A percentile compares a stretch with the other conserved stretches of the same genome.
phyloP scores from a whole-genome alignment of 2,113 vertebrate genomes.

The Nycticorax nycticorax region DNA sequence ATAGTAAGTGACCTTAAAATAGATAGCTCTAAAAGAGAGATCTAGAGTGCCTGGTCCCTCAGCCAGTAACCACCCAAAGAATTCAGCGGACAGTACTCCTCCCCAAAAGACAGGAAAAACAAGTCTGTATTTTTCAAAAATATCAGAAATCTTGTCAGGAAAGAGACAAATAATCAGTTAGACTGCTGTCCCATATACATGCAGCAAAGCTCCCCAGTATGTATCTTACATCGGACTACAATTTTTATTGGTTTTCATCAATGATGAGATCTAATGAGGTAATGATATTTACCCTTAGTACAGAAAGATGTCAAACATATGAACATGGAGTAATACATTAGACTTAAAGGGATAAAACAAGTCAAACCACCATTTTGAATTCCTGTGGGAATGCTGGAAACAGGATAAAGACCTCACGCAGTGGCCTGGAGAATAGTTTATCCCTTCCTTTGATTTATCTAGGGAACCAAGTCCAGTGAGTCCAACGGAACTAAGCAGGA shows the following conservation, averaged over 20 bases:
- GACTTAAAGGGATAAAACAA: not conserved
- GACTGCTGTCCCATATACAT: not conserved
- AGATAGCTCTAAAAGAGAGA: not conserved
- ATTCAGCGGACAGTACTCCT: not conserved
- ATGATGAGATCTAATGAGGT: not conserved
- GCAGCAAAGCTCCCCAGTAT: not conserved
- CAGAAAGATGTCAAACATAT: not conserved
- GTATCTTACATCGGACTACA: not conserved
- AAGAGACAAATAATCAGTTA: not conserved
- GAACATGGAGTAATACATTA: not conserved
- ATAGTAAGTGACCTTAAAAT: not conserved
- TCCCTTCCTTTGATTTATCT: not conserved
- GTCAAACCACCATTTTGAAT: not conserved
- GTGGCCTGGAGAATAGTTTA: not conserved
- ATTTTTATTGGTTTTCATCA: not conserved
- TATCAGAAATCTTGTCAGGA: not conserved
- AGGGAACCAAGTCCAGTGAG: not conserved
- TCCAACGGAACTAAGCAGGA: not conserved
- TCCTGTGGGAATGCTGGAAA: not conserved
- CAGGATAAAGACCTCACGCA: not conserved
- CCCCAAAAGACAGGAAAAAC: not conserved
- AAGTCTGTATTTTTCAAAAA: not conserved
- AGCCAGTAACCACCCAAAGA: not conserved
- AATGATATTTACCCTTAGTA: not conserved
- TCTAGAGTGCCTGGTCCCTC: not conserved